Evolutionary conservation across 2,113 vertebrate species (phyloP), one percentile per base, ranked within the genome.

Genomic region (Opisthocomus hoazin): DNA sequence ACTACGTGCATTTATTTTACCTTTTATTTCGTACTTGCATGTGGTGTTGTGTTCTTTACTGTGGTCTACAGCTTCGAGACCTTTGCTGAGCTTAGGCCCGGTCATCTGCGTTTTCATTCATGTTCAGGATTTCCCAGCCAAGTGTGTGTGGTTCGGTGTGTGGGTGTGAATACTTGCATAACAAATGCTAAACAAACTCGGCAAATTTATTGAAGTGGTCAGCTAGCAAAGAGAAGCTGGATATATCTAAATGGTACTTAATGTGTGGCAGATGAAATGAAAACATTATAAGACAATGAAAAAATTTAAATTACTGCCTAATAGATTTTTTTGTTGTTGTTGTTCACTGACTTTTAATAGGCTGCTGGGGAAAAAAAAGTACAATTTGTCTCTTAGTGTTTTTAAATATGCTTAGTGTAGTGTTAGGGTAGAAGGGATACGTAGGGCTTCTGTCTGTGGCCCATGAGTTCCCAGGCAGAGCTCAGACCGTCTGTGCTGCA

Each of bases 31-130:
- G n/a, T n/a, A n/a, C n/a, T 23, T 65, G 11, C 23, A 1, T 41
- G 29, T 36, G 29, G 22, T 27, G 11, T 5, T 41, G 15, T 41
- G 56, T 74, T n/a, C 34, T 36, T 63, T 23, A 7, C 19, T 36
- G 19, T 23, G 16, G 13, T 45, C 30, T 48, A 1, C 29, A 45
- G 30, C 63, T 46, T 51, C 0, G 0, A 21, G 39, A 56, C 32
- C 69, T 94, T 76, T 36, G 45, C 30, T 17, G 58, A 11, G 8
- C 23, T 73, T 77, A 7, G 34, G 11, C 53, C 27, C 5, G 2
- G 15, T 32, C 36, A n/a, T 45, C 39, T 66, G 8, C 1, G 1
- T 61, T 20, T 32, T 63, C 54, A 30, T 34, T 21, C 3, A 1
- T 6, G 3, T 45, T 74, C 46, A 78, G 50, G 32, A 26, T 87